Conservation (phyloP, 2,888 invertebrate species). For the Cheilosia vulpina region DNA sequence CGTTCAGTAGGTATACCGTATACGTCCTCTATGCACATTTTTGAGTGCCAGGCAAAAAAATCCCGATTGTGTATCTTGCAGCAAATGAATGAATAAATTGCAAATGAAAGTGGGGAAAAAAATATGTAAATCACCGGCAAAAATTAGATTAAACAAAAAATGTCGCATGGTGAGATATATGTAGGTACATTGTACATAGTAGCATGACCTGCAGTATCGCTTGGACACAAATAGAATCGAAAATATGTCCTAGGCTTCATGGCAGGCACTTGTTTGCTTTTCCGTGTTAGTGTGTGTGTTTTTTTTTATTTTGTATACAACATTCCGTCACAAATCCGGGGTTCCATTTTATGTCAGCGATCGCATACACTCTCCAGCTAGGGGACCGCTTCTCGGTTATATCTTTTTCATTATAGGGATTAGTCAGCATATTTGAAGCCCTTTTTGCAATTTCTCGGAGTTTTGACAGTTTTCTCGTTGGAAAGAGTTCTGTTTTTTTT, state of each 20-base stretch:
- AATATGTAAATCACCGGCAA: constrained; percentile 31
- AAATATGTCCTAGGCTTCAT: constrained; percentile 46
- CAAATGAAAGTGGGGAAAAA: constrained; percentile 52
- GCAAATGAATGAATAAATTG: constrained; percentile 65
- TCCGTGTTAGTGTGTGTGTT: constrained; percentile 27
- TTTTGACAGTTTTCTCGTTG: constrained; percentile 67
- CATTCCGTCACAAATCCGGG: constrained; percentile 40
- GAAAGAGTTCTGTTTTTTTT: constrained; percentile 3
- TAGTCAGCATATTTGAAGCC: constrained; percentile 56
- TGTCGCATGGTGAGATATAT: constrained; percentile 37
- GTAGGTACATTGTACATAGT: neutral
- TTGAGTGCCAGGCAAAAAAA: constrained; percentile 7
- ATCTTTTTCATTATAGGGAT: constrained; percentile 56
- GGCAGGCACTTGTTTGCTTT: constrained; percentile 7
- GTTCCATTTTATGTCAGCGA: constrained; percentile 36
- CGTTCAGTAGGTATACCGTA: neutral
- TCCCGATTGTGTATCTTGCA: constrained; percentile 52
- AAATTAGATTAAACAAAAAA: constrained; percentile 72
- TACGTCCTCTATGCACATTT: constrained; percentile 24
- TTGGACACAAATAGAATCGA: constrained; percentile 41
- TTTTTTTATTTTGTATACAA: constrained; percentile 32
- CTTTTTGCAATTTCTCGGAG: constrained; percentile 31
- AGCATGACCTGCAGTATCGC: constrained; percentile 36
- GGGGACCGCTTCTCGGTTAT: constrained; percentile 29
- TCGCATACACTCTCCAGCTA: constrained; percentile 55